Percentiles rank a stretch among this genome's conserved stretches.
Evolutionary conservation across 1,140 invertebrate genomes (phyloP).

Genomic region (Theocolax elegans): DNA sequence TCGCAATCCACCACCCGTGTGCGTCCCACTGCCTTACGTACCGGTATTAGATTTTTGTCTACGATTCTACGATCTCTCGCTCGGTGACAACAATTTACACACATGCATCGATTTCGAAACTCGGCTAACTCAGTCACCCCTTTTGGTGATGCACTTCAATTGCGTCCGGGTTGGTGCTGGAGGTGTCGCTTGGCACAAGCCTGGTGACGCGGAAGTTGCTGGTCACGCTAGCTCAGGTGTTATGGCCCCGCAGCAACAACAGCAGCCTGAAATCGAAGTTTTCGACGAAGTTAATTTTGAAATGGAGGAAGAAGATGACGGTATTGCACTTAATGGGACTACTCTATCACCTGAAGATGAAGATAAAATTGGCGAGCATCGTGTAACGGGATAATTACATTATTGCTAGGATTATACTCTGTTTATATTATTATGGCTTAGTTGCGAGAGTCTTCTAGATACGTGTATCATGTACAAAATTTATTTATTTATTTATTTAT

Average conservation of each 20-base stretch:
- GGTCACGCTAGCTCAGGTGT: not conserved
- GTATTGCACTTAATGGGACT: constrained; percentile 15
- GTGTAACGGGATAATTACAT: not conserved
- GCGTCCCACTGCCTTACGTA: constrained; percentile 74
- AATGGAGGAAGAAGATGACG: too few species aligned
- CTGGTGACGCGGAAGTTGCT: constrained; percentile 50
- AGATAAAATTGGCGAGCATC: constrained; percentile 46
- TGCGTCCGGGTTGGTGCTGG: constrained; percentile 73
- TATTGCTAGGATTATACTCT: too few species aligned
- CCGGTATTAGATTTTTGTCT: constrained; percentile 76
- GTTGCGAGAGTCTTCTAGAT: too few species aligned
- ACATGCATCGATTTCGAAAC: constrained; percentile 80
- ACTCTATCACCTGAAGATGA: constrained; percentile 46
- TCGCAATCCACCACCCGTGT: constrained; percentile 79
- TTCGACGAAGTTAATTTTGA: constrained; percentile 60
- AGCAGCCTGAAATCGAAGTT: constrained; percentile 27
- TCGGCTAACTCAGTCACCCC: constrained; percentile 69
- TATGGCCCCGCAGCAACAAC: not conserved
- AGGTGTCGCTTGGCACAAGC: constrained; percentile 71
- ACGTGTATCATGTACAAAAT: not conserved
- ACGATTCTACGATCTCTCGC: constrained; percentile 74
- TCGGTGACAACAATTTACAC: constrained; percentile 70
- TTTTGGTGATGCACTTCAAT: constrained; percentile 77
- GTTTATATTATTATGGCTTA: too few species aligned
- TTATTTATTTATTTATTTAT: too few species aligned